Conservation (phyloP, 2,113 vertebrate species). For the Promerops cafer region DNA sequence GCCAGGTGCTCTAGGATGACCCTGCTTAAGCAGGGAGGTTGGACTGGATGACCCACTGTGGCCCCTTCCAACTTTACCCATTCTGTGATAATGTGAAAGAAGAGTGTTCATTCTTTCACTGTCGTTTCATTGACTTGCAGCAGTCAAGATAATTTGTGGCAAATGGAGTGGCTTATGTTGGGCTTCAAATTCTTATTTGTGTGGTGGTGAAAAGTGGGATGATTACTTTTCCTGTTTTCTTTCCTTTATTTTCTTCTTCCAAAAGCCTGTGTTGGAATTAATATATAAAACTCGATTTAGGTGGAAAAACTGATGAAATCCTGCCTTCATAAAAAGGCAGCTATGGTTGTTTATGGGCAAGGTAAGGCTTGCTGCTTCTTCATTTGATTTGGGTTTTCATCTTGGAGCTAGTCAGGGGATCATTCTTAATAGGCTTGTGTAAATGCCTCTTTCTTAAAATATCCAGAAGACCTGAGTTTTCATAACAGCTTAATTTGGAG, state of each 20-base stretch:
- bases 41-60: neutral
- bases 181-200: neutral
- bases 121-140: neutral
- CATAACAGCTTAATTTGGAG: neutral
- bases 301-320: neutral
- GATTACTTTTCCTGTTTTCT: neutral
- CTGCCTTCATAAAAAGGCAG: neutral
- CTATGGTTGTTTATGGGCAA: neutral
- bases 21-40: neutral
- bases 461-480: neutral
- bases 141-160: neutral
- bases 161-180: neutral
- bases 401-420: neutral
- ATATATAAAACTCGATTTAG: neutral
- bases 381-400: neutral
- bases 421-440: neutral
- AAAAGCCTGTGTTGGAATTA: neutral
- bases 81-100: neutral
- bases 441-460: neutral
- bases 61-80: neutral
- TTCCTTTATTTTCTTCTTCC: neutral
- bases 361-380: neutral
- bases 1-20: neutral
- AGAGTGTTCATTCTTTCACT: neutral
- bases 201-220: neutral